Percentiles rank a stretch among this genome's conserved stretches.
Evolutionary conservation across 2,113 vertebrate species (phyloP).

Genomic region (Cyphomyrus plagiostoma): DNA sequence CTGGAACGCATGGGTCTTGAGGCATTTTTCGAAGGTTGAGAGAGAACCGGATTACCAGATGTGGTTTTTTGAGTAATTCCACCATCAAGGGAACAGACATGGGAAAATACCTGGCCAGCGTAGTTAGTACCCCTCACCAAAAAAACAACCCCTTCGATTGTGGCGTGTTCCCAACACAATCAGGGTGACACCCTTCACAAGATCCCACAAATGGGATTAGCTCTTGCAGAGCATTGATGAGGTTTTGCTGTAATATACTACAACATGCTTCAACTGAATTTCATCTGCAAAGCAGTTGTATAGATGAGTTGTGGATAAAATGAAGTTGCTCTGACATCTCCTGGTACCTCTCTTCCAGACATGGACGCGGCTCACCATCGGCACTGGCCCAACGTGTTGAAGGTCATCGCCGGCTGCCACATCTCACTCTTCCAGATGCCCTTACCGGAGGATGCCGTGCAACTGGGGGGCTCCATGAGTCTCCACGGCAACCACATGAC

Average conservation of each 20-base stretch:
- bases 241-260: background rate
- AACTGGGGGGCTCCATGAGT: conserved; percentile 95
- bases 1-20: background rate
- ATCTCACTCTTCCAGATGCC: conserved; percentile 96
- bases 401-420: conserved; percentile 89
- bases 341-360: conserved; percentile 54
- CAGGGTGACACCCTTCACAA: no score
- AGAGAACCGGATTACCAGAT: background rate
- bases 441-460: conserved; percentile 88
- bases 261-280: background rate
- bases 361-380: conserved; percentile 93
- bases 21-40: background rate
- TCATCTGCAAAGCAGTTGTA: background rate
- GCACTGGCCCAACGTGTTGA: conserved; percentile 90
- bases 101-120: background rate
- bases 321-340: background rate
- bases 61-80: background rate
- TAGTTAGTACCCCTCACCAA: background rate
- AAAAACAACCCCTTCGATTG: background rate
- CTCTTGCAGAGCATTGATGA: background rate
- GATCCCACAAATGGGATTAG: background rate
- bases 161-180: background rate
- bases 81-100: background rate
- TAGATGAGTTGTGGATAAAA: background rate
- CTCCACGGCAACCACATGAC: conserved; percentile 98